Evolutionary conservation across 2,888 invertebrate species (phyloP), one percentile per base, ranked within the genome.

Genomic region (Trichacis sp.): DNA sequence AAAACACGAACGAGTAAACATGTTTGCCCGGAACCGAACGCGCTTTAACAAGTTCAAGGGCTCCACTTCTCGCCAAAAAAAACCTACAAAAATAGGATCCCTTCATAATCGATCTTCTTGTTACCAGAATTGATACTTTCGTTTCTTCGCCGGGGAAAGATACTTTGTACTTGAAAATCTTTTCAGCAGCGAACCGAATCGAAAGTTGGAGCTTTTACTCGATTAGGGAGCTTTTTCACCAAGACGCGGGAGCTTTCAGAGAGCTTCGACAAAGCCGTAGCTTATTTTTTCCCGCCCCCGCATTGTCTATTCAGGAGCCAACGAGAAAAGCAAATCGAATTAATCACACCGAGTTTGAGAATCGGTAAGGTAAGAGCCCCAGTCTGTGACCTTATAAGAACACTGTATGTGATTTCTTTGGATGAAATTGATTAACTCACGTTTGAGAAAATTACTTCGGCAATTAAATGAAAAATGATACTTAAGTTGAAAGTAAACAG

Each of bases 151-250:
- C 40, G 11, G 15, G n/a, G n/a, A n/a, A n/a, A 50, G 19, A 54
- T 46, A 46, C 29, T 46, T 15, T 43, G 9, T n/a, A n/a, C 42
- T 60, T 50, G 56, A 50, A 53, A 62, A 57, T 57, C 54, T 63
- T 53, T 64, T 33, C 36, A 19, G 19, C 17, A 45, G 38, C 18
- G 49, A 52, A 56, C 52, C 43, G 52, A 63, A 59, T 53, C 51
- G 42, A 58, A 62, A 67, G 58, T 63, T 67, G 49, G 51, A 53
- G 57, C 63, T 64, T 50, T 67, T 67, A 64, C 38, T 60, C 60
- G 60, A 64, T 63, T 67, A 67, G 57, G 60, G 53, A 67, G 63
- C 67, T 67, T 64, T 64, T 52, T 60, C 57, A 36, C 48, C 30
- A 33, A 63, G 60, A n/a, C n/a, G n/a, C n/a, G n/a, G 24, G 24